phyloP scores from a whole-genome alignment of 2,113 vertebrate species.

The Ictalurus punctatus region DNA sequence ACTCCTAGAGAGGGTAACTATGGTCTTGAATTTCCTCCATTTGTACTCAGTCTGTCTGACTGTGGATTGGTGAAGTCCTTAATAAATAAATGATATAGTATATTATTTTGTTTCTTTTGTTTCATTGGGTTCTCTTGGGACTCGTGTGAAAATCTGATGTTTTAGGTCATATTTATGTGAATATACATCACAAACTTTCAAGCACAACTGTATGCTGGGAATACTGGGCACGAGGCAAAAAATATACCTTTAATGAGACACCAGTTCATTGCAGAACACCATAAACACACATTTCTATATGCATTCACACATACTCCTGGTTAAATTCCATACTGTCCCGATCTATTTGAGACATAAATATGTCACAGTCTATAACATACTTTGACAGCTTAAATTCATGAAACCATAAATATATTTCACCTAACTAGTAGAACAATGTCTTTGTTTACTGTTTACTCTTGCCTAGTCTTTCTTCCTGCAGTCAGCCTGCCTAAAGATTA shows the following conservation, averaged over 20 bases:
- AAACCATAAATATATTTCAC: neutral
- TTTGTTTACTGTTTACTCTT: neutral
- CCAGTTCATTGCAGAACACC: neutral
- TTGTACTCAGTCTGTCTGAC: no score
- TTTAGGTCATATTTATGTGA: no score
- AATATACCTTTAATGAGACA: neutral
- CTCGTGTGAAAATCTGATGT: no score
- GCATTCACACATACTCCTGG: neutral
- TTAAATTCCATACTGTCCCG: neutral
- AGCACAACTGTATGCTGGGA: neutral
- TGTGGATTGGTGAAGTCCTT: no score
- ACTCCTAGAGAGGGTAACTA: no score
- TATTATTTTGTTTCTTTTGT: no score
- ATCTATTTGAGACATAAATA: neutral
- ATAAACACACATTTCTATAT: neutral
- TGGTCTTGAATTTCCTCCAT: no score
- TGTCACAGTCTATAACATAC: neutral
- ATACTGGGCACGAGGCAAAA: neutral
- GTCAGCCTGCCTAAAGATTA: neutral
- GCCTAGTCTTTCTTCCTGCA: neutral
- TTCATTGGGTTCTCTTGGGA: no score
- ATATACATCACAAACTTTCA: no score
- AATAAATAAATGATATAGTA: no score
- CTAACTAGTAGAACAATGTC: neutral
- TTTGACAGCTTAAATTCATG: neutral